Conservation (phyloP, 2,113 vertebrate species). For the Albula glossodonta region DNA sequence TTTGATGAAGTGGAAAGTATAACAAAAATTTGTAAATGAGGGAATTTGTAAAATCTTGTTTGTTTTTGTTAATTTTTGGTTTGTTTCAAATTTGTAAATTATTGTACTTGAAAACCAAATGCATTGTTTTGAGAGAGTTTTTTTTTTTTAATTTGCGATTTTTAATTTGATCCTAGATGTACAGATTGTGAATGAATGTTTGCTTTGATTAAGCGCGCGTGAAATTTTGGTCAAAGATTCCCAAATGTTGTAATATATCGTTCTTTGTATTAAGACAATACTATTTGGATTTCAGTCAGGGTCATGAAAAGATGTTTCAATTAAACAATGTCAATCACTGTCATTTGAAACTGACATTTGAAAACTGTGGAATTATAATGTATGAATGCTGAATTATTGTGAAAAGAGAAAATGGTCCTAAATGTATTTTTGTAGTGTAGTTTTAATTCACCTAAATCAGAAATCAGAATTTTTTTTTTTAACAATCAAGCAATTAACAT, state of each 20-base stretch:
- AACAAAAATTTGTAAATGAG: slow-evolving; percentile 64
- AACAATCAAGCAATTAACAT: neutral
- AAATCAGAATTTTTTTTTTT: slow-evolving; percentile 21
- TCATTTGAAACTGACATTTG: slow-evolving; percentile 27
- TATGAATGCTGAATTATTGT: slow-evolving; percentile 29
- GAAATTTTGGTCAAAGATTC: slow-evolving; percentile 38
- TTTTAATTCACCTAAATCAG: slow-evolving; percentile 14
- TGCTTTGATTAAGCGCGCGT: slow-evolving; percentile 31
- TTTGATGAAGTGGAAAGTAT: slow-evolving; percentile 76
- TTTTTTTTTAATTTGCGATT: slow-evolving; percentile 55
- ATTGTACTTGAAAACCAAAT: slow-evolving; percentile 63
- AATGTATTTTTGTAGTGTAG: slow-evolving; percentile 19
- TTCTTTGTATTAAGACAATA: slow-evolving; percentile 47
- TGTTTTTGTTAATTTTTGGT: slow-evolving; percentile 50
- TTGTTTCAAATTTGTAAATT: slow-evolving; percentile 66
- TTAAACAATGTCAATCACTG: slow-evolving; percentile 36
- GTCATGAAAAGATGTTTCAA: slow-evolving; percentile 38
- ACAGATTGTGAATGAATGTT: slow-evolving; percentile 55
- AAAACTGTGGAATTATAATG: slow-evolving; percentile 50
- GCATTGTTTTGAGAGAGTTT: slow-evolving; percentile 41
- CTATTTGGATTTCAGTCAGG: slow-evolving; percentile 30
- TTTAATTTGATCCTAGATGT: slow-evolving; percentile 63
- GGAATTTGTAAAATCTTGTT: slow-evolving; percentile 61
- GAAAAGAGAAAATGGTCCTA: neutral
- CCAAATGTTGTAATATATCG: slow-evolving; percentile 54